Percentiles rank a stretch among this genome's conserved stretches.
These are phyloP conservation scores for Ladona fulva DNA, from an alignment of 1,140 invertebrate species.

Conservation along the genomic window DNA sequence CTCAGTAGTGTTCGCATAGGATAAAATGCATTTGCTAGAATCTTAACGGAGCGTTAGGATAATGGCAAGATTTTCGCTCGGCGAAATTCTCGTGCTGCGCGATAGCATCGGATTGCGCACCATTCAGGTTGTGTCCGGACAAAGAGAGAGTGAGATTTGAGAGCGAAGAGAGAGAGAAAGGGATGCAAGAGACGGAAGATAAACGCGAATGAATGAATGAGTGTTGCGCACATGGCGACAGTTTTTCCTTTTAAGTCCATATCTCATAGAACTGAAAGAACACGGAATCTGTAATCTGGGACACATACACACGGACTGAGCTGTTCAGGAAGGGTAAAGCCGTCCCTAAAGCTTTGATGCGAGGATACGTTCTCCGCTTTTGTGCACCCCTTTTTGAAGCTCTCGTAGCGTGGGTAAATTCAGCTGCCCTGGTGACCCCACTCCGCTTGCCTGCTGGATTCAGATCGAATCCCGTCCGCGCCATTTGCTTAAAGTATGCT, in stretches of 20 bases:
- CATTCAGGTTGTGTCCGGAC: too few relatives aligned
- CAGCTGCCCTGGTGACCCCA: not conserved
- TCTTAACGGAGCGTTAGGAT: too few relatives aligned
- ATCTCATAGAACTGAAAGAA: not conserved
- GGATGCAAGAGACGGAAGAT: too few relatives aligned
- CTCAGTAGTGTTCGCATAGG: too few relatives aligned
- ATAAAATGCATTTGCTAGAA: too few relatives aligned
- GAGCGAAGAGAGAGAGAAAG: too few relatives aligned
- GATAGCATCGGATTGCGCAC: too few relatives aligned
- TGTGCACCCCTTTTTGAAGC: not conserved
- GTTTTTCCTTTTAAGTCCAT: not conserved
- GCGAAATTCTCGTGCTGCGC: too few relatives aligned
- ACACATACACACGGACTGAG: not conserved
- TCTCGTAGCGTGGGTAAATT: not conserved
- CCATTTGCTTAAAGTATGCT: too few relatives aligned
- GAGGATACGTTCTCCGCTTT: not conserved
- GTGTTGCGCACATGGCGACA: not conserved
- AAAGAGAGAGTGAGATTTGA: too few relatives aligned
- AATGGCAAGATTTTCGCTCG: too few relatives aligned
- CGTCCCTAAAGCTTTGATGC: not conserved
- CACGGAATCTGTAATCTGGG: not conserved
- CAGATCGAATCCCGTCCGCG: too few relatives aligned
- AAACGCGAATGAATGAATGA: not conserved
- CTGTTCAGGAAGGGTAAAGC: conserved; percentile 1
- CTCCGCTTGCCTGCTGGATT: not conserved